A percentile compares a stretch with the other conserved stretches of the same genome.
These are phyloP conservation scores for Pristionchus arcanus DNA, from an alignment of 2,888 invertebrate genomes.

Conservation along the genomic window DNA sequence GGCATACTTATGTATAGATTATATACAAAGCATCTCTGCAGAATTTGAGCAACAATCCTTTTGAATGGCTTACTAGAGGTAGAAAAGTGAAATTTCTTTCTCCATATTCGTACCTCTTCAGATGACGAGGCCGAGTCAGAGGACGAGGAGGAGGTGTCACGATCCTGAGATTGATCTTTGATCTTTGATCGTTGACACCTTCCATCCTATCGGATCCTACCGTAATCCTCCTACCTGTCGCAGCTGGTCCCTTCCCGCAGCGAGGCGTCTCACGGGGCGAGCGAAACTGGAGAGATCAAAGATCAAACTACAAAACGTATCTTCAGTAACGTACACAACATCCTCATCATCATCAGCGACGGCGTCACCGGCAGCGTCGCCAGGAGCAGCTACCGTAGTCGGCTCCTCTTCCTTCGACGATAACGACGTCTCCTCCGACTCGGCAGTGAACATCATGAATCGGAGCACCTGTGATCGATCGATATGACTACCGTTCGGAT, in stretches of 20 bases:
- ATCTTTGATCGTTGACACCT: background rate
- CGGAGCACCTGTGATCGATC: constrained; percentile 29
- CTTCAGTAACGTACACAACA: background rate
- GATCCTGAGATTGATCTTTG: constrained; percentile 29
- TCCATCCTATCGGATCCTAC: background rate
- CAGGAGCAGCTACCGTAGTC: background rate
- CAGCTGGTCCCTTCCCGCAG: background rate
- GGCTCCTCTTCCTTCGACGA: background rate
- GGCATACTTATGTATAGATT: too few species aligned
- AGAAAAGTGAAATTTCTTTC: too few species aligned
- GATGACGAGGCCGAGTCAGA: background rate
- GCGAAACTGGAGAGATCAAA: background rate
- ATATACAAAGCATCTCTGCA: too few species aligned
- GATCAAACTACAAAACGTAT: background rate
- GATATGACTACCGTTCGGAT: background rate
- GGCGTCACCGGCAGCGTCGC: background rate
- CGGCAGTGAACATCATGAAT: constrained; percentile 50
- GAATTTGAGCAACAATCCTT: too few species aligned
- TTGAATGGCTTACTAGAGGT: too few species aligned
- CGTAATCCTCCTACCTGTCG: background rate
- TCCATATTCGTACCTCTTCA: too few species aligned
- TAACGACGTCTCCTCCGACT: background rate
- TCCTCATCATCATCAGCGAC: background rate
- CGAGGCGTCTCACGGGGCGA: background rate
- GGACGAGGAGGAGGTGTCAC: background rate